A percentile compares a stretch with the other conserved stretches of the same genome.
Evolutionary conservation across 2,888 invertebrate species (phyloP).

Genomic region (Cheiracanthium punctorium): DNA sequence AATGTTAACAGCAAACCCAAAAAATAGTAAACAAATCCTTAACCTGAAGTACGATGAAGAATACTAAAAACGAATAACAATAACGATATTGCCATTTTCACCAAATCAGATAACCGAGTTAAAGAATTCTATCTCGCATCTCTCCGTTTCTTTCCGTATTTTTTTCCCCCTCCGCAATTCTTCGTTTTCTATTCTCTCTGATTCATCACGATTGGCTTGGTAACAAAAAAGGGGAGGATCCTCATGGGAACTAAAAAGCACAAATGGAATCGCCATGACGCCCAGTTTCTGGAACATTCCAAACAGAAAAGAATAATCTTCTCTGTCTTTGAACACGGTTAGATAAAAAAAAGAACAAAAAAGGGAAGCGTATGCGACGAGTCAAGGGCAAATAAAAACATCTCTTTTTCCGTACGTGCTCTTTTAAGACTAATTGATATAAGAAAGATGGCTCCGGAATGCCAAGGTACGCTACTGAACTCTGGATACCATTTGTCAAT

Average conservation of each 20-base stretch:
- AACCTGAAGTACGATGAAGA: too few species aligned
- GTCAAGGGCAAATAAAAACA: constrained; percentile 17
- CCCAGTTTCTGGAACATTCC: constrained; percentile 31
- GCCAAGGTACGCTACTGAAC: constrained; percentile 34
- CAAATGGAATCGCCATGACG: constrained; percentile 63
- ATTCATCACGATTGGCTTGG: constrained; percentile 52
- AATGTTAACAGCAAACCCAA: too few species aligned
- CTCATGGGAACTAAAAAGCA: constrained; percentile 41
- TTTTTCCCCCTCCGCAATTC: background rate
- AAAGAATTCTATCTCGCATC: background rate
- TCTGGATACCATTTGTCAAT: constrained; percentile 28
- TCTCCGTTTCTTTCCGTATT: background rate
- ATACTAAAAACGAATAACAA: too few species aligned
- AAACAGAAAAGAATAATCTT: constrained; percentile 62
- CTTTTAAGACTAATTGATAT: constrained; percentile 63
- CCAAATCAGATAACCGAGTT: background rate
- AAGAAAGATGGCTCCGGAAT: constrained; percentile 34
- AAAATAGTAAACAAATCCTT: too few species aligned
- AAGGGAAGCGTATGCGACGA: background rate
- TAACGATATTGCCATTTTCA: background rate
- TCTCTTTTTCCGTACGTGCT: constrained; percentile 37
- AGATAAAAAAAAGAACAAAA: constrained; percentile 35
- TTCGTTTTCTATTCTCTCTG: constrained; percentile 31
- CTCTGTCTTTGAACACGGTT: constrained; percentile 39
- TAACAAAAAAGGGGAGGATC: constrained; percentile 42